These are phyloP conservation scores for Bubalus kerabau DNA, from an alignment of 2,113 vertebrate genomes.

Conservation along the genomic window DNA sequence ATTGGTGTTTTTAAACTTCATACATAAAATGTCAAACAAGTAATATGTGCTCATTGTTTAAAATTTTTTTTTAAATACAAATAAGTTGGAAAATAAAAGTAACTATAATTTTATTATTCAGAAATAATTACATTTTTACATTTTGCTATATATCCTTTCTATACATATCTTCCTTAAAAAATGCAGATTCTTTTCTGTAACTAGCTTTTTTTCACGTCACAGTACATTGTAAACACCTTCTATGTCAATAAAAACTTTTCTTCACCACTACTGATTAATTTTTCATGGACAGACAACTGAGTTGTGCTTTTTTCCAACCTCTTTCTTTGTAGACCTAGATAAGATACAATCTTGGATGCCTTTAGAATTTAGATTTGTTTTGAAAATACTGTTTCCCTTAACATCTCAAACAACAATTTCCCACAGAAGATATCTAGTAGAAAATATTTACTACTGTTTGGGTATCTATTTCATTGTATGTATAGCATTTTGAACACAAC, in stretches of 20 bases:
- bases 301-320: neutral
- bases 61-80: neutral
- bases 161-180: neutral
- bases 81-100: neutral
- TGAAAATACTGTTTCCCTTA: slow-evolving; percentile 25
- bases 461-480: neutral
- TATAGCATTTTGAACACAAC: neutral
- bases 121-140: neutral
- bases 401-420: neutral
- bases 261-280: neutral
- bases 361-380: slow-evolving; percentile 25
- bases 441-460: neutral
- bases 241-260: slow-evolving; percentile 22
- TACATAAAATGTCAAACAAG: neutral
- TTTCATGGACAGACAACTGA: neutral
- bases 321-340: neutral
- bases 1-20: neutral
- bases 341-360: neutral
- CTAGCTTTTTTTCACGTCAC: neutral
- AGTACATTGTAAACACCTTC: neutral
- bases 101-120: neutral
- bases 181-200: neutral
- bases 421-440: neutral
- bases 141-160: neutral
- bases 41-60: neutral